Evolutionary conservation across 2,888 invertebrate species (phyloP).

Genomic region (Diogma glabrata): DNA sequence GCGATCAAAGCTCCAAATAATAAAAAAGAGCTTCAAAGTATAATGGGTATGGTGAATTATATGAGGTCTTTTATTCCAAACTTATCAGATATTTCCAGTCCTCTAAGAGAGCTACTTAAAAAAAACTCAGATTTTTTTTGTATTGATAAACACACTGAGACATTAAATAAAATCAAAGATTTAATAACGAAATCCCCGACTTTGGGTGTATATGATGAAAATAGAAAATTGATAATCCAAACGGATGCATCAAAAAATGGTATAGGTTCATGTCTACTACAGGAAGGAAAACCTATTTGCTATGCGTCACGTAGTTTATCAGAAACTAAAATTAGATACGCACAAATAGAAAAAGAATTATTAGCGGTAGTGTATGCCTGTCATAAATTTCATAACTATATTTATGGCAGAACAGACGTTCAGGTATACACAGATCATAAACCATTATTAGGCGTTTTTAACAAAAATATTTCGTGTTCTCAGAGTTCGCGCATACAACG

Average conservation of each 20-base stretch:
- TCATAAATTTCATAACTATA: too few relatives aligned
- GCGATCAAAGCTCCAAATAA: conserved; percentile 5
- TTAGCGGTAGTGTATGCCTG: neutral
- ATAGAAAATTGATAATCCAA: too few relatives aligned
- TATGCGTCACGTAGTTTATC: too few relatives aligned
- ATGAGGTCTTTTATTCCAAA: conserved; percentile 10
- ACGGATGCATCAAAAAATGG: neutral
- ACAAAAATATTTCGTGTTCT: too few relatives aligned
- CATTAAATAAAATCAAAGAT: neutral
- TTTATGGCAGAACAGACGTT: too few relatives aligned
- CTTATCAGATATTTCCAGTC: conserved; percentile 8
- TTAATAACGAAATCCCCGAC: neutral
- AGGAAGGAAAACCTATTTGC: too few relatives aligned
- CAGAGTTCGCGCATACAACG: conserved; percentile 1
- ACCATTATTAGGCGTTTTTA: neutral
- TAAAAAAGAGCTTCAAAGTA: conserved; percentile 13
- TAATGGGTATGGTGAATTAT: conserved; percentile 13
- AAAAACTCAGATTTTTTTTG: neutral
- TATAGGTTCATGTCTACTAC: neutral
- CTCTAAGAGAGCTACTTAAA: conserved; percentile 11
- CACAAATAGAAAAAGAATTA: conserved; percentile 4
- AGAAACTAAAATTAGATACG: conserved; percentile 1
- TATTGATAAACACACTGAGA: neutral
- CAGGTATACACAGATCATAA: neutral
- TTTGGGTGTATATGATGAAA: conserved; percentile 2